Conservation (phyloP, 2,797 vertebrate species). For the Loris lydekkerianus region DNA sequence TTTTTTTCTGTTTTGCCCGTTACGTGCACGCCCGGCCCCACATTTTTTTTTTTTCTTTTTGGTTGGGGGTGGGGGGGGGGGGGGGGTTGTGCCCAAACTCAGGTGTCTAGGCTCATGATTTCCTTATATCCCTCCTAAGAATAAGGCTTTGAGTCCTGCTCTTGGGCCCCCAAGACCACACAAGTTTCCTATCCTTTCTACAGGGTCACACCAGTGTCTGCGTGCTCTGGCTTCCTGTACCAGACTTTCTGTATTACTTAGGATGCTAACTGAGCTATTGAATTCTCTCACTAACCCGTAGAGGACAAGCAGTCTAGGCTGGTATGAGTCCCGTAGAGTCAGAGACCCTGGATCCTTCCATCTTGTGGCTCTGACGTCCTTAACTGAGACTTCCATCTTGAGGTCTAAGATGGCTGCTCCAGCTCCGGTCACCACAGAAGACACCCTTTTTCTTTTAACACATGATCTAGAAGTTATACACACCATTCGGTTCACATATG, state of each 20-base stretch:
- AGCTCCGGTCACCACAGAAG: not conserved
- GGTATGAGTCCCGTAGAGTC: not conserved
- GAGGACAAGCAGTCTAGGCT: not conserved
- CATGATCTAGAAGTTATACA: not conserved
- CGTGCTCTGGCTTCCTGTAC: not conserved
- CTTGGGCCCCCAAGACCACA: not conserved
- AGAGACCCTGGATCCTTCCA: not conserved
- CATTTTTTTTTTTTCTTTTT: too few relatives aligned
- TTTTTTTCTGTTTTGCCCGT: too few relatives aligned
- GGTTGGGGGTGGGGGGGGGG: too few relatives aligned
- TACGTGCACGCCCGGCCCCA: too few relatives aligned
- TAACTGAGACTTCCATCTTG: not conserved
- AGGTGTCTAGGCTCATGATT: not conserved
- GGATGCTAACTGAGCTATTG: not conserved
- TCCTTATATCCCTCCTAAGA: not conserved
- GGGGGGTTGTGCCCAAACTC: not conserved
- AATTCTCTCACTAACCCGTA: not conserved
- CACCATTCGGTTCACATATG: not conserved
- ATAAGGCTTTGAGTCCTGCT: not conserved
- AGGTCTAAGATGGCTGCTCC: not conserved
- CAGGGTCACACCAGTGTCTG: not conserved
- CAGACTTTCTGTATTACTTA: not conserved
- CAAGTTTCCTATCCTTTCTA: not conserved
- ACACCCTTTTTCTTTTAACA: not conserved
- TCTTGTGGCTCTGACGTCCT: not conserved